Evolutionary conservation across 2,888 invertebrate genomes (phyloP), one percentile per base, ranked within the genome.

Genomic region (Margaritifera margaritifera): DNA sequence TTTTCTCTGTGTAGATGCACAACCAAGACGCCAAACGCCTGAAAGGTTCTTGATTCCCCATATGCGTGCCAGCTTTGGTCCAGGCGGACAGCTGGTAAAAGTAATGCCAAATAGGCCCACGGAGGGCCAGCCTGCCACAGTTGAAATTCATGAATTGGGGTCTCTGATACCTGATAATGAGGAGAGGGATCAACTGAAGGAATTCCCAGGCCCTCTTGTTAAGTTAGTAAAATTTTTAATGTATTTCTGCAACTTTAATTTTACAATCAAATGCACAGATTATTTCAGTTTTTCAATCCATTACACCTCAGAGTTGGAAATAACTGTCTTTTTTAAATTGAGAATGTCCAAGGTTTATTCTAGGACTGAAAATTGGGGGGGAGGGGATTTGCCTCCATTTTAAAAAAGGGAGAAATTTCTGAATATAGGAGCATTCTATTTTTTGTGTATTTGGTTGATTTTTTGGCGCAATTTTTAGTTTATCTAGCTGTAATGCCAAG

Each of bases 11-110:
- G 75, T 74, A 73, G 84, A 76, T n/a, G 77, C 78, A 51, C 69
- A 71, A 50, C 80, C 81, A 20, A 83, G 82, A 84, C 92, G 96
- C 68, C 91, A 94, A 90, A 96, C 96, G 6, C 96, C 96, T 25
- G 93, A 93, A 75, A 95, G 95, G 89, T 96, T 94, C 91, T 92
- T 94, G 62, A 94, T 94, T 52, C 94, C 96, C n/a, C 96, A 97
- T 87, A 91, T 94, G 66, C 86, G 89, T 61, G 89, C 84, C 62
- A 77, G 83, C 63, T 89, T 91, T 80, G 85, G 87, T 24, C 85
- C 88, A 1, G 81, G 82, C 58, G 95, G 95, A 63, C 92, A 94
- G 86, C 89, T 97, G 85, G 91, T 97, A 72, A 92, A 94, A 85
- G 93, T 96, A 62, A 92, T 94, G 78, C 94, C 96, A 11, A 92